Base-by-base conservation (phyloP, 2,113 vertebrate genomes). In the Scomber japonicus region DNA sequence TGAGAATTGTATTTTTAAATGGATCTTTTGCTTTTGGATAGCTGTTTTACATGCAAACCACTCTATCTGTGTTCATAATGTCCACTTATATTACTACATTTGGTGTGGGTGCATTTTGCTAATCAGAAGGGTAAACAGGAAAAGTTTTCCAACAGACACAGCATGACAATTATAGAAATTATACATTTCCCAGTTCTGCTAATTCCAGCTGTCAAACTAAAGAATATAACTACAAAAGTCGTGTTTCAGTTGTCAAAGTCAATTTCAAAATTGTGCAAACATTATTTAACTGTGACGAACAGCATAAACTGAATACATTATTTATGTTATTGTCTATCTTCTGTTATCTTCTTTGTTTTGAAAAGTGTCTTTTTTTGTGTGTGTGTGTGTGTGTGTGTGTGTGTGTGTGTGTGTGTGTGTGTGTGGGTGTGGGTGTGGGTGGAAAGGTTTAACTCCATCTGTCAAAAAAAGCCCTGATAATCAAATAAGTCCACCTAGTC, bases 381-480 rank as follows among this genome's bases (percentile, higher is more conserved):
- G 46, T 49, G 12, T 60, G 53, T 55, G 48, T 21, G 21, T 21
- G 21, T 21, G 21, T 80, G 8, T 30, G 2, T 35, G 46, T 49
- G 12, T 60, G 53, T 55, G 48, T 21, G 21, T 21, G 21, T 21
- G 21, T 21, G 1, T 21, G 21, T 64, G 46, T 76, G 13, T 61
- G 46, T 61, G 11, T 73, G 46, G 56, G 3, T 76, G 11, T 73
- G n/a, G 71, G 40, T 59, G 67, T 70, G 63, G 35, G 30, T 76
- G 70, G 62, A 85, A 91, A 92, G 90, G 82, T 72, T 87, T 85
- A 68, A 55, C 77, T 73, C 48, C 78, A 64, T 72, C 73, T 61
- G 44, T 82, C 76, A 73, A 75, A 84, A 82, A 78, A 61, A 5
- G 35, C 67, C 30, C 55, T 50, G 80, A 74, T 54, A 71, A 73